Evolutionary conservation across 2,797 vertebrate genomes (phyloP).

Genomic region (Selene dorsalis): DNA sequence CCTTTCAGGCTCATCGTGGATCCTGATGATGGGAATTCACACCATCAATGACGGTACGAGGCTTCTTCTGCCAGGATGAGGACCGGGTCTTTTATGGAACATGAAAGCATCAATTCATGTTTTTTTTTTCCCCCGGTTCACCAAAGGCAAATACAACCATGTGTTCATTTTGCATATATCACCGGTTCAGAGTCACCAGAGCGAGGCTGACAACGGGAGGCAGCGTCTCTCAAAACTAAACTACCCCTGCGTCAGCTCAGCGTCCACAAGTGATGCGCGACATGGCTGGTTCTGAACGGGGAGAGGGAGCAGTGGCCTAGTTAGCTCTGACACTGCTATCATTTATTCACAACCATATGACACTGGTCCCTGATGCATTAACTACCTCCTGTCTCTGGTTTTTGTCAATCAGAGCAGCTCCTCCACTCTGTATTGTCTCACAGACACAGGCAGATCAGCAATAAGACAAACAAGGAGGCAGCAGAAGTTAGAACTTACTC

Average conservation of each 20-base stretch:
- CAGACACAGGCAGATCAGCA: background rate
- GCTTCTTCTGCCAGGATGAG: conserved; percentile 20
- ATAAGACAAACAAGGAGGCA: conserved; percentile 11
- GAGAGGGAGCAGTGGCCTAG: conserved; percentile 64
- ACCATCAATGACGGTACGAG: conserved; percentile 4
- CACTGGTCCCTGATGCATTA: conserved; percentile 50
- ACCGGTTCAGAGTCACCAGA: background rate
- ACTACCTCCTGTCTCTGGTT: conserved; percentile 48
- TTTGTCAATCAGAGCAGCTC: conserved; percentile 39
- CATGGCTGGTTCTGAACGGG: conserved; percentile 10
- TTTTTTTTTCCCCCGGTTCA: conserved; percentile 3
- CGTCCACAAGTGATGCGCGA: conserved; percentile 8
- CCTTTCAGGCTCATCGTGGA: conserved; percentile 3
- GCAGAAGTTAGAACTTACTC: background rate
- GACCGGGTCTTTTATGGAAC: background rate
- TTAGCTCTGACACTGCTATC: conserved; percentile 72
- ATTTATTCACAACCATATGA: conserved; percentile 81
- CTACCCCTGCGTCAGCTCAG: background rate
- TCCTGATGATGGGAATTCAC: conserved; percentile 34
- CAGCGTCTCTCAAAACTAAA: conserved; percentile 19
- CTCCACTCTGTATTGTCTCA: conserved; percentile 3
- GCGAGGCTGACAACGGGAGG: background rate
- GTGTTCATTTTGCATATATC: conserved; percentile 1
- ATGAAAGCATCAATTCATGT: conserved; percentile 21
- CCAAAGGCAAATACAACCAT: conserved; percentile 6